Conservation (phyloP, 2,113 vertebrate species). For the Ardeotis arabs region DNA sequence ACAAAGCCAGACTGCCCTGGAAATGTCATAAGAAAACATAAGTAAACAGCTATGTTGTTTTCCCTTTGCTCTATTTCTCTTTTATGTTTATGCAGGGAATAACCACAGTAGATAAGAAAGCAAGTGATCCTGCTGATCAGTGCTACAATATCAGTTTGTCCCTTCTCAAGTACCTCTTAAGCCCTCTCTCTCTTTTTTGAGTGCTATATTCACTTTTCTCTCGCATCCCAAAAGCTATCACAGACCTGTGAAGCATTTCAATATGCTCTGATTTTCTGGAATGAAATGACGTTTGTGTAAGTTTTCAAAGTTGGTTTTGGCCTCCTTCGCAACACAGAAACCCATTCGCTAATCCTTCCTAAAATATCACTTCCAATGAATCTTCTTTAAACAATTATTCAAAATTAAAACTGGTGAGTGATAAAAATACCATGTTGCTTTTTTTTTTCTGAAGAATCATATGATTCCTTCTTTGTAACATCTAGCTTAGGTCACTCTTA, state of each 20-base stretch:
- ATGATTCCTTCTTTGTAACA: not conserved
- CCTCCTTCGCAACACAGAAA: not conserved
- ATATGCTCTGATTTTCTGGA: not conserved
- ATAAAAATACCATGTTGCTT: not conserved
- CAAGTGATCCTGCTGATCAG: not conserved
- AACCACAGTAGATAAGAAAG: not conserved
- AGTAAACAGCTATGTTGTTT: accelerated
- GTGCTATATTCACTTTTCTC: not conserved
- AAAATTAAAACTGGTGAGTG: not conserved
- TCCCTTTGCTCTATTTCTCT: not conserved
- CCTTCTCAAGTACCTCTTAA: not conserved
- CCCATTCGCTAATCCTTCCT: not conserved
- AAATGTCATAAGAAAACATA: not conserved
- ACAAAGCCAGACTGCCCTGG: not conserved
- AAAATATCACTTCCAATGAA: not conserved
- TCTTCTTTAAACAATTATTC: not conserved
- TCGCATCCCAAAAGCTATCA: not conserved
- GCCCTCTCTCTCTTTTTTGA: not conserved
- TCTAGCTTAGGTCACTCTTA: not conserved
- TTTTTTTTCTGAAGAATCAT: not conserved
- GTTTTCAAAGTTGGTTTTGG: not conserved
- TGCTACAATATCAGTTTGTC: not conserved
- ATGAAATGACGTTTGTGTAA: not conserved
- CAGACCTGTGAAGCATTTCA: not conserved
- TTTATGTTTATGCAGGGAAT: not conserved